Evolutionary conservation across 2,113 vertebrate genomes (phyloP).

Genomic region (Aphyosemion australe): DNA sequence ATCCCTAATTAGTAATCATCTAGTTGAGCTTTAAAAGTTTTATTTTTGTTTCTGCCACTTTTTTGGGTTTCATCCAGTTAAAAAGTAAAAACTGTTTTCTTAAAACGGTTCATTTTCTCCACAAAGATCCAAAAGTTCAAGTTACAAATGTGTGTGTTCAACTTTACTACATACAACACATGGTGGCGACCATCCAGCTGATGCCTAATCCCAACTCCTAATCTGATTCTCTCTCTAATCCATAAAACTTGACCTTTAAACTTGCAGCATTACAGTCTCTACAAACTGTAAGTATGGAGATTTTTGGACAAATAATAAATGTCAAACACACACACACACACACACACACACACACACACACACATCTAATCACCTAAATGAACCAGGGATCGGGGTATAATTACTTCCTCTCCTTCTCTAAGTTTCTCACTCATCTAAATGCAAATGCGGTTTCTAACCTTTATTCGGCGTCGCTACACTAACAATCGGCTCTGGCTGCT

Average conservation of each 20-base stretch:
- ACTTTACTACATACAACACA: slow-evolving; percentile 32
- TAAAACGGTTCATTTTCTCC: neutral
- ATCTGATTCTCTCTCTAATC: neutral
- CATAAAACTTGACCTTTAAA: neutral
- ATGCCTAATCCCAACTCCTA: neutral
- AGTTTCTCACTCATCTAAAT: slow-evolving; percentile 62
- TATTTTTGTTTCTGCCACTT: neutral
- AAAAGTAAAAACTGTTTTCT: no score
- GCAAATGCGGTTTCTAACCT: slow-evolving; percentile 67
- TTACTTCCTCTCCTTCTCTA: slow-evolving; percentile 42
- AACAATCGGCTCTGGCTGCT: slow-evolving; percentile 54
- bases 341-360: slow-evolving; percentile 14
- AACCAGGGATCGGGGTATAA: slow-evolving; percentile 44
- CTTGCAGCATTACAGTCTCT: neutral
- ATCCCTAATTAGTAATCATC: no score
- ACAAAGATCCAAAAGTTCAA: neutral
- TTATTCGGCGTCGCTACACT: slow-evolving; percentile 50
- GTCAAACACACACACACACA: slow-evolving; percentile 1
- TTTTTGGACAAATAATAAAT: slow-evolving; percentile 12
- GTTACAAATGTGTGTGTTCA: slow-evolving; percentile 35
- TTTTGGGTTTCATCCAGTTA: neutral
- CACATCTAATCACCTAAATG: slow-evolving; percentile 31
- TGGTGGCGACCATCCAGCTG: no score
- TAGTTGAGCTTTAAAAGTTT: no score
- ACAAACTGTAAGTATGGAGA: neutral